Percentiles rank a stretch among this genome's conserved stretches.
phyloP scores from a whole-genome alignment of 2,797 vertebrate species.

The Pristis pectinata region DNA sequence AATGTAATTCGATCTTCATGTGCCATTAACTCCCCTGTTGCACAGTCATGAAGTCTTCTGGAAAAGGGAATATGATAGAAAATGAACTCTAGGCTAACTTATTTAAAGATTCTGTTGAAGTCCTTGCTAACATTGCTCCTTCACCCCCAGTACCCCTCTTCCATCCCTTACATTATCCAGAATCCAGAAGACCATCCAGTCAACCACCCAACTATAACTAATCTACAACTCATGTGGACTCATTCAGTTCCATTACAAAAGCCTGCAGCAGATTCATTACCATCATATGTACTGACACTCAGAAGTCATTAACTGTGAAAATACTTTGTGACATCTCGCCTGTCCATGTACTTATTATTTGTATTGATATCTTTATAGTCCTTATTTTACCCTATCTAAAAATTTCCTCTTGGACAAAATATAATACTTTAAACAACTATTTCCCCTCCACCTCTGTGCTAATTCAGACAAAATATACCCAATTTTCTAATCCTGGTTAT shows the following conservation, averaged over 20 bases:
- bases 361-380: neutral
- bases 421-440: neutral
- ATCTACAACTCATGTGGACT: neutral
- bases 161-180: too few relatives aligned
- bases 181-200: too few relatives aligned
- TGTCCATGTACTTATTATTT: neutral
- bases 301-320: neutral
- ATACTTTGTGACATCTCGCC: neutral
- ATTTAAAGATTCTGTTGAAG: neutral
- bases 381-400: neutral
- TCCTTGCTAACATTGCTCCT: too few relatives aligned
- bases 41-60: neutral
- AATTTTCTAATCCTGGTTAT: neutral
- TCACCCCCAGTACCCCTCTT: too few relatives aligned
- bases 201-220: neutral
- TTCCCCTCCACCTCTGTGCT: neutral
- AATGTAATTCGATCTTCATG: neutral
- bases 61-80: neutral
- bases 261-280: neutral
- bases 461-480: neutral
- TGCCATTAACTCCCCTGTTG: neutral
- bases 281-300: neutral
- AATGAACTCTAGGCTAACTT: neutral
- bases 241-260: neutral
- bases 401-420: neutral